Evolutionary conservation across 2,888 invertebrate genomes (phyloP).

Genomic region (Rhamphomyia laevipes): DNA sequence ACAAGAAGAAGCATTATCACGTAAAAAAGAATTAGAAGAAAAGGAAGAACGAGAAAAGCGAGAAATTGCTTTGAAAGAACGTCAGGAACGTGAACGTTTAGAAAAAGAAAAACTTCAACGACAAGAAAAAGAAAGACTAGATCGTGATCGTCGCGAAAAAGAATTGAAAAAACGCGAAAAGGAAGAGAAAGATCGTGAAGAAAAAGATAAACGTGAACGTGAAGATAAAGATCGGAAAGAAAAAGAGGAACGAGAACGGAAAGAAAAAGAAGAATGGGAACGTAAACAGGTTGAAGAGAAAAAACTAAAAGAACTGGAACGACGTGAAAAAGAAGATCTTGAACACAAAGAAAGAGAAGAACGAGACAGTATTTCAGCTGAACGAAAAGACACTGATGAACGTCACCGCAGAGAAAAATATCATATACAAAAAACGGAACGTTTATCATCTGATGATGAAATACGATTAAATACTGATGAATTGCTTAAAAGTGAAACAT

Average conservation of each 20-base stretch:
- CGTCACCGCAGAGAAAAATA: constrained; percentile 27
- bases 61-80: constrained; percentile 24
- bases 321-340: constrained; percentile 13
- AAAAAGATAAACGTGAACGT: constrained; percentile 25
- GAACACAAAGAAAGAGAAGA: constrained; percentile 22
- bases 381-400: constrained; percentile 19
- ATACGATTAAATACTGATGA: not conserved
- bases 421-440: not conserved
- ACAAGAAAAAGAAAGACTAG: constrained; percentile 22
- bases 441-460: not conserved
- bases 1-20: constrained; percentile 22
- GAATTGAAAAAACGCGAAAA: constrained; percentile 26
- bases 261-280: constrained; percentile 24
- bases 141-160: constrained; percentile 26
- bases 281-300: constrained; percentile 21
- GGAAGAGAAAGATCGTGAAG: constrained; percentile 23
- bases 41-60: constrained; percentile 22
- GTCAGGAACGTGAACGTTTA: constrained; percentile 19
- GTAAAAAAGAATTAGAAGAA: constrained; percentile 32
- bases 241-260: constrained; percentile 23
- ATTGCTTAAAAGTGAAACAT: not conserved
- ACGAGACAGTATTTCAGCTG: constrained; percentile 21
- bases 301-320: constrained; percentile 18
- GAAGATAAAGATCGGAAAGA: constrained; percentile 21
- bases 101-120: constrained; percentile 18